A percentile compares a stretch with the other conserved stretches of the same genome.
phyloP scores from a whole-genome alignment of 1,140 invertebrate species.

The Nylanderia fulva region DNA sequence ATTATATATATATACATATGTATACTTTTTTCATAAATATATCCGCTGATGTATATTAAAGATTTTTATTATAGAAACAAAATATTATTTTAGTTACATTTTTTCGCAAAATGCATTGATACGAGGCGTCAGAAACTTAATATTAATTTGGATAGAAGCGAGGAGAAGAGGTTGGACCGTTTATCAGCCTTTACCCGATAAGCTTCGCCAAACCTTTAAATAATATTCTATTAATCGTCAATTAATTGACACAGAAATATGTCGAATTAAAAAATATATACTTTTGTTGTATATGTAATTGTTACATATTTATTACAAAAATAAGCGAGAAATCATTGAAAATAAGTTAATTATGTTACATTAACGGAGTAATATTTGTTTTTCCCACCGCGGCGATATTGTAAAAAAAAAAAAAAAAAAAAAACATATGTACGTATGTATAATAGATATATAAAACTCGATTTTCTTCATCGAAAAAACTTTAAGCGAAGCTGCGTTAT shows the following conservation, averaged over 20 bases:
- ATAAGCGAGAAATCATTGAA: constrained; percentile 27
- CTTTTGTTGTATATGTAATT: constrained; percentile 8
- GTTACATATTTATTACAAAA: constrained; percentile 5
- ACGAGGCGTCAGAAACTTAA: constrained; percentile 29
- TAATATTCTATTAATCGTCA: background rate
- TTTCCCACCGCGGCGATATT: background rate
- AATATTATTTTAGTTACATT: constrained; percentile 7
- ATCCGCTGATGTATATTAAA: constrained; percentile 8
- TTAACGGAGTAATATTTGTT: constrained; percentile 9
- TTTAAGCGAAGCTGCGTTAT: constrained; percentile 31
- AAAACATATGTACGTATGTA: background rate
- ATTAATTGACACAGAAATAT: constrained; percentile 4
- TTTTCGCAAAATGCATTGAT: constrained; percentile 25
- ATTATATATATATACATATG: background rate
- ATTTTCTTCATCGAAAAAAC: background rate
- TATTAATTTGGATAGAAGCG: constrained; percentile 50
- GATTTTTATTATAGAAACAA: background rate
- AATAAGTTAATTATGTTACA: constrained; percentile 7
- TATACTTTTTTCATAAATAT: background rate
- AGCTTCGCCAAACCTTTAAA: background rate
- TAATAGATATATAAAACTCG: background rate
- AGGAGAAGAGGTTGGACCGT: constrained; percentile 33
- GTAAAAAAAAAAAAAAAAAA: background rate
- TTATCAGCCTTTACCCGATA: constrained; percentile 47
- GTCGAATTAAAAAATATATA: background rate